Base-by-base conservation (phyloP, 1,140 invertebrate genomes). In the Chymomyza costata region DNA sequence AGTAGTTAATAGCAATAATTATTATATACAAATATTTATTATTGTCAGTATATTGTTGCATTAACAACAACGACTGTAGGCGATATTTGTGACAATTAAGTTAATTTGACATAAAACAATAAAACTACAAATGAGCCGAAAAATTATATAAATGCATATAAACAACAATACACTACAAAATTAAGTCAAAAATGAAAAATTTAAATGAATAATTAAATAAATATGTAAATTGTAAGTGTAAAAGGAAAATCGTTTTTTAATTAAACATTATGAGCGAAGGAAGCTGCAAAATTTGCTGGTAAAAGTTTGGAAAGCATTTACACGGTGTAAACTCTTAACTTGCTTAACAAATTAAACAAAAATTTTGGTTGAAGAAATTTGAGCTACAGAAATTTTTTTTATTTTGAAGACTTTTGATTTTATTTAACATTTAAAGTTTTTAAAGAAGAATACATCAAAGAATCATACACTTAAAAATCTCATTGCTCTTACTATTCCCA, bases 31-130 rank as follows among this genome's bases (percentile, higher is more conserved):
- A 3, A 11, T n/a, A 34, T 3, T 34, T n/a, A 34, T 34, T 34
- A 11, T 34, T n/a, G 31, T 34, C 5, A 34, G 7, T 34, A 28
- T 41, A 44, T 11, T 21, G 44, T 43, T 19, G 18, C 32, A 16
- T 30, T 11, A n/a, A 19, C 44, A 60, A 48, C 43, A 50, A 56
- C 53, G 54, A 21, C 54, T 50, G 40, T 38, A 54, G 31, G 41
- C 35, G 41, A 35, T 68, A 64, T 64, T 64, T 68, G 55, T 65
- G 73, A 71, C 58, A 61, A 73, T 73, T 80, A 80, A 80, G 74
- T 59, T 80, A 80, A 68, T 80, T 81, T 68, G 73, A 80, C 73
- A 70, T 47, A 68, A 81, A 65, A 81, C 73, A 80, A 80, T 80
- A 80, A n/a, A n/a, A 80, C 56, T 73, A 63, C 81, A 73, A 65